Evolutionary conservation across 2,888 invertebrate species (phyloP).

Genomic region (Napeogenes inachia): DNA sequence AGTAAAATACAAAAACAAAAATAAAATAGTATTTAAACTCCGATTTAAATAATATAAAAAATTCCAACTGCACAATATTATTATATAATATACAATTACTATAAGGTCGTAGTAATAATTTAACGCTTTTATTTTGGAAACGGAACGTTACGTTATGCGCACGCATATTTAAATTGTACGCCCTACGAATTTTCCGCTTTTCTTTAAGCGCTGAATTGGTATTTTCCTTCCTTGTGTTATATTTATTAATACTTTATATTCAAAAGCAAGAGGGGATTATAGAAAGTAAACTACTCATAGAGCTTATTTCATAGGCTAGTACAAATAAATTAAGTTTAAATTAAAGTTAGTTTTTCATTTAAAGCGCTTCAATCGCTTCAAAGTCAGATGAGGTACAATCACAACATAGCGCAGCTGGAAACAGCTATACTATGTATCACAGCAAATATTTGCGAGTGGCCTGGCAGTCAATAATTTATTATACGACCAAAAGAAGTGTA

Average conservation of each 20-base stretch:
- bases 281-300: no score
- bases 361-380: slow-evolving; percentile 13
- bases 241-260: no score
- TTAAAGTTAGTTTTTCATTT: background rate
- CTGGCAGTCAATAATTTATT: slow-evolving; percentile 38
- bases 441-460: slow-evolving; percentile 48
- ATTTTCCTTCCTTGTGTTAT: background rate
- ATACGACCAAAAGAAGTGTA: slow-evolving; percentile 39
- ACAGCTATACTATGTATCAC: slow-evolving; percentile 32
- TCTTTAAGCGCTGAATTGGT: background rate
- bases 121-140: background rate
- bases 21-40: no score
- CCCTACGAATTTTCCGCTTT: background rate
- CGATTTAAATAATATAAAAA: no score
- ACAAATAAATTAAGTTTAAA: no score
- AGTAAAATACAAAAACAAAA: no score
- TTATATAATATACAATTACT: background rate
- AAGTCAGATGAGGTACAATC: slow-evolving; percentile 7
- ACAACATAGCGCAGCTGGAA: slow-evolving; percentile 10
- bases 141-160: slow-evolving; percentile 2
- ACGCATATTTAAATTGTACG: background rate
- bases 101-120: background rate
- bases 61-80: no score
- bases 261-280: no score
- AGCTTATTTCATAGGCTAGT: no score